phyloP scores from a whole-genome alignment of 2,113 vertebrate species.

The Trochalopteron elliotii region DNA sequence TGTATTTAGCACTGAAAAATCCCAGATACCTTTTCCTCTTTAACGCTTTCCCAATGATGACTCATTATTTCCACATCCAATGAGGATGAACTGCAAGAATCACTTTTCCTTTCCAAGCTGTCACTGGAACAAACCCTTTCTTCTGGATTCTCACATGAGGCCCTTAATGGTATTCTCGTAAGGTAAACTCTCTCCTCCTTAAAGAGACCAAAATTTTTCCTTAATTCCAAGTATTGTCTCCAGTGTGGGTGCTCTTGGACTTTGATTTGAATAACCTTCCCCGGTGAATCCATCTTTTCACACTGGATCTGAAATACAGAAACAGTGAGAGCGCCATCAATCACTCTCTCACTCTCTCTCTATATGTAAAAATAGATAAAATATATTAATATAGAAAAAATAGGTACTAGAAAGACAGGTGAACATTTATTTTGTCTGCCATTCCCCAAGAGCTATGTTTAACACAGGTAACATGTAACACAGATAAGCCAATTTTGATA shows the following conservation, averaged over 20 bases:
- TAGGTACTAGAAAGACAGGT: background rate
- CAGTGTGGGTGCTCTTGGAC: constrained; percentile 11
- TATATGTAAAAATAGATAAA: background rate
- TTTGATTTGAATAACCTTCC: constrained; percentile 24
- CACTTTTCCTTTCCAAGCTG: constrained; percentile 8
- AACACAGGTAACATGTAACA: background rate
- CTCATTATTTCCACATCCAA: background rate
- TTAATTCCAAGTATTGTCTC: constrained; percentile 69
- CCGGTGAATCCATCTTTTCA: constrained; percentile 54
- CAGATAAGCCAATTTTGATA: background rate
- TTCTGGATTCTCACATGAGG: background rate
- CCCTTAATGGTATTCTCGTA: constrained; percentile 55
- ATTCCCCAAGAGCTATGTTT: background rate
- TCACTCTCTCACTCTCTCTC: background rate
- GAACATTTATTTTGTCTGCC: background rate
- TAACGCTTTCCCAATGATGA: constrained; percentile 1
- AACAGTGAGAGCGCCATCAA: constrained; percentile 19
- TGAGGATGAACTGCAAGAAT: background rate
- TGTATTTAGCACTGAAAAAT: background rate
- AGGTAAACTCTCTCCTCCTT: constrained; percentile 75
- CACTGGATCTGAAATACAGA: constrained; percentile 71
- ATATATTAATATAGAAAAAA: background rate
- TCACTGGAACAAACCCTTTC: constrained; percentile 23
- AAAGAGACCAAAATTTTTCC: constrained; percentile 69
- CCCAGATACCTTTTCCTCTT: constrained; percentile 65